Evolutionary conservation across 2,113 vertebrate genomes (phyloP).

Genomic region (Cephalopholis sonnerati): DNA sequence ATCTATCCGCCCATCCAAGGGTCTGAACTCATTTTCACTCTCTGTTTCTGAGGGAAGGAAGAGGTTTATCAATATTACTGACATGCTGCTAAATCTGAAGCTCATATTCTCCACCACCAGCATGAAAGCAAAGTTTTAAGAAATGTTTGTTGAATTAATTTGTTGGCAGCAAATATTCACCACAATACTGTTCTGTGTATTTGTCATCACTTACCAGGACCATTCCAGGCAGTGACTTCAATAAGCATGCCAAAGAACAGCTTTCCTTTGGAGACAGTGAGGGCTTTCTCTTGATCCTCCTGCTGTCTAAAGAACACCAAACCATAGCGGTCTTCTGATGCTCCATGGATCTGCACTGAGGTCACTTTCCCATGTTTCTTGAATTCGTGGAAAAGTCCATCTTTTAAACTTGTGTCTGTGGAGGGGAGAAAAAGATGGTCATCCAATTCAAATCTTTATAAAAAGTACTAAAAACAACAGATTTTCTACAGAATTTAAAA

Average conservation of each 20-base stretch:
- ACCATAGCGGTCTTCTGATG: constrained; percentile 96
- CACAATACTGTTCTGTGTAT: not conserved
- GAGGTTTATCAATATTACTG: not conserved
- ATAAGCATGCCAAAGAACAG: constrained; percentile 99
- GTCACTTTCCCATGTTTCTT: constrained; percentile 99
- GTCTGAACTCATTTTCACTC: constrained; percentile 98
- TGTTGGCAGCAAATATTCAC: not conserved
- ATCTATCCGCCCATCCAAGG: constrained; percentile 97
- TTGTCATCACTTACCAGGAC: constrained; percentile 89
- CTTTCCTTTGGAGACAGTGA: constrained; percentile 96
- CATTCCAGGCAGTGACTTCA: constrained; percentile 97
- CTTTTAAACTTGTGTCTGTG: constrained; percentile 98
- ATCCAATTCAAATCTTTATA: not conserved
- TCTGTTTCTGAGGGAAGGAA: constrained; percentile 90
- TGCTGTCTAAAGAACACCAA: constrained; percentile 98
- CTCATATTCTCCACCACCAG: not conserved
- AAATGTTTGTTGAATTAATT: not conserved
- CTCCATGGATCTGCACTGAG: constrained; percentile 97
- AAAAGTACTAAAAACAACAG: not conserved
- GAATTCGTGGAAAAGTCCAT: constrained; percentile 99
- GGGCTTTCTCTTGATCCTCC: constrained; percentile 98
- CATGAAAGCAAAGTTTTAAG: not conserved
- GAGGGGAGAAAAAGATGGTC: not conserved
- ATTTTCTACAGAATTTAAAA: not conserved
- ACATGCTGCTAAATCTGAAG: not conserved